Base-by-base conservation (phyloP, 2,888 invertebrate genomes). In the Ormyrus thymus region DNA sequence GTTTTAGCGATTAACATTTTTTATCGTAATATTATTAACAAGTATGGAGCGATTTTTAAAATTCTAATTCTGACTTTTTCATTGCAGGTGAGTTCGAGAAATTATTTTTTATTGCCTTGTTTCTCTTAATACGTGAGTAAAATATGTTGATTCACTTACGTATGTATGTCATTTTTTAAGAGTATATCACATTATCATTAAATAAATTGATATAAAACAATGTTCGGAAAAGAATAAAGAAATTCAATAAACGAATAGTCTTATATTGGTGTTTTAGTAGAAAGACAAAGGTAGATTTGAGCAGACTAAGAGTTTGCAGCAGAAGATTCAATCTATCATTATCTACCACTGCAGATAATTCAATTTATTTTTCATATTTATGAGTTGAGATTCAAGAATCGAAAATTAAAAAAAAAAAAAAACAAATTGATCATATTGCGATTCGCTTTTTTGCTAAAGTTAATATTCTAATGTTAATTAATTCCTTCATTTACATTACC, bases 301-400 rank as follows among this genome's bases (percentile, higher is more conserved):
- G 75, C 78, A 80, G 71, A 78, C 75, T 70, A 76, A 76, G 82
- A 80, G 80, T 81, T 82, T 73, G 80, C 81, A 71, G 82, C 74
- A 71, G 74, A 75, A 76, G 79, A 83, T 83, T 81, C 80, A 86
- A 85, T 85, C 86, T 85, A 85, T 86, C 84, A 86, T 86, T 86
- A 86, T 83, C 83, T 81, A 81, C 81, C 83, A 80, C 82, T 82
- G 83, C 81, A 79, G 84, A 86, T 86, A 86, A 86, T 86, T 86
- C 85, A 86, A 86, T 86, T 86, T 86, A 86, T 86, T 86, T 85
- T 84, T 83, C 81, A 83, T 84, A 84, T 84, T 84, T 84, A 84
- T 82, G 83, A 80, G 83, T 81, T 50, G 68, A 56, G 46, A 76
- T 73, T 71, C 71, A 61, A 69, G 78, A 74, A 78, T 69, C 51